Evolutionary conservation across 2,797 vertebrate genomes (phyloP).

Genomic region (Tauraco hartlaubi): DNA sequence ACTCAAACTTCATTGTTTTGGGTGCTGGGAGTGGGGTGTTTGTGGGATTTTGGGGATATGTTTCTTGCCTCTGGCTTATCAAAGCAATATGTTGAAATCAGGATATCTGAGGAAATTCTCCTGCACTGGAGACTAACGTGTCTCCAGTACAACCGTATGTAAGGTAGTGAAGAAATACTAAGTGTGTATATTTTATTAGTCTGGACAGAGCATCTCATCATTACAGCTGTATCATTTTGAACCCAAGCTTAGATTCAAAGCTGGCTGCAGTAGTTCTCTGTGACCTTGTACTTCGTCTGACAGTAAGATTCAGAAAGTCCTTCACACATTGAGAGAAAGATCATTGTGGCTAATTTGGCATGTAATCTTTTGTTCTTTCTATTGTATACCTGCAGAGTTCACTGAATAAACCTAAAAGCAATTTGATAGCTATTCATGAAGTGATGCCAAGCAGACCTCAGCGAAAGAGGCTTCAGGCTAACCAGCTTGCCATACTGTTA

Average conservation of each 20-base stretch:
- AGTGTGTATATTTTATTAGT: not conserved
- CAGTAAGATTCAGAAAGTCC: not conserved
- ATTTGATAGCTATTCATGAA: not conserved
- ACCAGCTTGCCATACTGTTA: not conserved
- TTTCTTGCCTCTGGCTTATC: not conserved
- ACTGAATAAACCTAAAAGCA: slow-evolving; percentile 11
- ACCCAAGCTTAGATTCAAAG: not conserved
- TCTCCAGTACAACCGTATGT: not conserved
- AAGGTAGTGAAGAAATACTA: not conserved
- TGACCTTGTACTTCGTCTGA: not conserved
- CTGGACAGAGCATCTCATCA: not conserved
- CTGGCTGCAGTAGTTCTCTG: not conserved
- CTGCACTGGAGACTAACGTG: not conserved
- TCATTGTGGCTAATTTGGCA: not conserved
- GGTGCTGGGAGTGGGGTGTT: accelerated
- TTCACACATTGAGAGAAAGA: not conserved
- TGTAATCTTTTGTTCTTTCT: not conserved
- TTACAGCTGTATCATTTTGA: not conserved
- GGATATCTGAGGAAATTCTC: not conserved
- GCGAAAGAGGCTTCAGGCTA: not conserved
- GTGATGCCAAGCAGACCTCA: not conserved
- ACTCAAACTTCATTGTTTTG: not conserved
- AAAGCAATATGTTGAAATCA: not conserved
- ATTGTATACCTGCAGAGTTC: not conserved
- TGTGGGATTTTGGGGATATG: not conserved